A percentile compares a stretch with the other conserved stretches of the same genome.
phyloP scores from a whole-genome alignment of 2,888 invertebrate genomes.

The Drosophila mayaguana region DNA sequence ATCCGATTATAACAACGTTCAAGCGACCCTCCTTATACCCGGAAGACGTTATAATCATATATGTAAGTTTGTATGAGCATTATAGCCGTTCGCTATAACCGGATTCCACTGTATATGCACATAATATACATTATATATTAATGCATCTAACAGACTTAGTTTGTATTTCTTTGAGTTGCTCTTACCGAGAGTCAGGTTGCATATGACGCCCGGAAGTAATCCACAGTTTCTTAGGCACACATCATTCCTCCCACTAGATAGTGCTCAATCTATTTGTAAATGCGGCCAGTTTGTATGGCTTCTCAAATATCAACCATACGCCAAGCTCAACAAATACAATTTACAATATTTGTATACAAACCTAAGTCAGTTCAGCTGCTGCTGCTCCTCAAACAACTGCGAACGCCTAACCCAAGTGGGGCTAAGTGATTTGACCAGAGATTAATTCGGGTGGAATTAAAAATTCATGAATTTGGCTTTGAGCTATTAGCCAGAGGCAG shows the following conservation, averaged over 20 bases:
- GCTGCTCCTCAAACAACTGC: background rate
- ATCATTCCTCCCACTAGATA: no score
- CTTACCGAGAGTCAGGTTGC: no score
- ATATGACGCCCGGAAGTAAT: background rate
- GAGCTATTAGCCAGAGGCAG: background rate
- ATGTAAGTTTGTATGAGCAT: no score
- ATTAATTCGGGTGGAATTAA: background rate
- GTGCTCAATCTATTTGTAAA: background rate
- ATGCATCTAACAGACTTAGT: no score
- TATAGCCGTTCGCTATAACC: no score
- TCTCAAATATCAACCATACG: background rate
- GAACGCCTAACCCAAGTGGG: background rate
- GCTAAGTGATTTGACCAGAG: slow-evolving; percentile 8
- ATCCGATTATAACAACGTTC: no score
- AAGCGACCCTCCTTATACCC: no score
- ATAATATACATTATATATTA: no score
- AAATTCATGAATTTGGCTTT: slow-evolving; percentile 6
- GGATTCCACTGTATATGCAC: no score
- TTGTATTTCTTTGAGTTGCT: no score
- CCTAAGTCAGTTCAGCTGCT: background rate
- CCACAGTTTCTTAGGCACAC: background rate
- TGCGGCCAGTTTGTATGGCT: background rate
- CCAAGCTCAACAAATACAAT: background rate
- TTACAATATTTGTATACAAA: background rate
- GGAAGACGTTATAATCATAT: no score